Conservation (phyloP, 2,113 vertebrate species). For the Zingel zingel region DNA sequence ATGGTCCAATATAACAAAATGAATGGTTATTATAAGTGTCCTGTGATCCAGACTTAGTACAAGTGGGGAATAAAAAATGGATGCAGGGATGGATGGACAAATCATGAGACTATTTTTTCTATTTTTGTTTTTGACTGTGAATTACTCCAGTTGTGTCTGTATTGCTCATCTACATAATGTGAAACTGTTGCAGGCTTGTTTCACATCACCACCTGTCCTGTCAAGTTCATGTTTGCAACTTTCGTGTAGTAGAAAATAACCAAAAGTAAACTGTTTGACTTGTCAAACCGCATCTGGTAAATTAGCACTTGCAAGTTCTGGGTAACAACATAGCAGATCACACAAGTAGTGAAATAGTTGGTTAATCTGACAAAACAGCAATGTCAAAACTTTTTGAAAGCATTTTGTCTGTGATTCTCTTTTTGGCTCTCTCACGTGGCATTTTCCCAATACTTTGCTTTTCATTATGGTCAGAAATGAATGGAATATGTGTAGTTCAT, state of each 20-base stretch:
- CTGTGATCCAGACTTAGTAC: background rate
- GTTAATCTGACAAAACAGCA: background rate
- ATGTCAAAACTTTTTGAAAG: background rate
- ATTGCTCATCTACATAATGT: conserved; percentile 36
- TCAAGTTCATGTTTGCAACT: conserved; percentile 8
- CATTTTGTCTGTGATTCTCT: background rate
- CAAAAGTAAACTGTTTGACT: background rate
- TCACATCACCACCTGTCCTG: conserved; percentile 29
- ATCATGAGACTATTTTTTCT: background rate
- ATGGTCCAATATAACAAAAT: background rate
- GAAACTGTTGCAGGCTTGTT: conserved; percentile 12
- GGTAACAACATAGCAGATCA: background rate
- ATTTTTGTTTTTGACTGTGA: conserved; percentile 14
- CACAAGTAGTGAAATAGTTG: background rate
- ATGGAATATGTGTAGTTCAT: conserved; percentile 36
- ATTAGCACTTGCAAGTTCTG: background rate
- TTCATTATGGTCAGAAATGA: conserved; percentile 15
- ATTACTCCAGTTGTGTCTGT: conserved; percentile 27
- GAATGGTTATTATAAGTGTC: background rate
- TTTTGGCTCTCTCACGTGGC: background rate
- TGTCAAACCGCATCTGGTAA: background rate
- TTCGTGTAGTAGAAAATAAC: background rate
- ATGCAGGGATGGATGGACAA: conserved; percentile 14
- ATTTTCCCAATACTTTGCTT: conserved; percentile 10
- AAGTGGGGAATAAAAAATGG: background rate